Evolutionary conservation across 2,797 vertebrate genomes (phyloP).

Genomic region (Melanitta fusca): DNA sequence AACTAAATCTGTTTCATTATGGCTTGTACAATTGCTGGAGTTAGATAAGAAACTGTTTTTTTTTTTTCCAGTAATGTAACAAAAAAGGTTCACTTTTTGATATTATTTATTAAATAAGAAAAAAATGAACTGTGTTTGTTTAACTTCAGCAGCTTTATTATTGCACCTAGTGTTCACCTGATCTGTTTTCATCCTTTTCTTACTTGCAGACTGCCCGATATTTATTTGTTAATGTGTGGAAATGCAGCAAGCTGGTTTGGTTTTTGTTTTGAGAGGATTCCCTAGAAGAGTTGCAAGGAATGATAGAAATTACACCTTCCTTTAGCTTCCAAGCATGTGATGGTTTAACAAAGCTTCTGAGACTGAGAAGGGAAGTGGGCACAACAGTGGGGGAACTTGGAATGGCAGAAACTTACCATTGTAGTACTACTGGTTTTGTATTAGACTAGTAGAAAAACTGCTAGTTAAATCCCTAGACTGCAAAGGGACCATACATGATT

Average conservation of each 20-base stretch:
- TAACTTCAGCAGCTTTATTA: slow-evolving; percentile 55
- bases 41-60: slow-evolving; percentile 68
- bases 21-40: slow-evolving; percentile 67
- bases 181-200: neutral
- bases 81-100: slow-evolving; percentile 70
- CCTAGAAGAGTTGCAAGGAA: neutral
- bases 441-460: neutral
- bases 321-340: neutral
- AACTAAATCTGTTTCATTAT: neutral
- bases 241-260: neutral
- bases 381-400: neutral
- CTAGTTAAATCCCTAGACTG: neutral
- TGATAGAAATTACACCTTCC: neutral
- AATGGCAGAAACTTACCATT: neutral
- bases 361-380: neutral
- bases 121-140: slow-evolving; percentile 68
- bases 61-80: slow-evolving; percentile 64
- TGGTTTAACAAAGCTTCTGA: neutral
- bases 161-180: neutral
- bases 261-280: neutral
- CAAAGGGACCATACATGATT: neutral
- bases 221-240: neutral
- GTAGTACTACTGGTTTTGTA: neutral
- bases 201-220: neutral
- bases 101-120: slow-evolving; percentile 80